These are phyloP conservation scores for Leucoraja erinaceus DNA, from an alignment of 2,113 vertebrate genomes.

Conservation along the genomic window DNA sequence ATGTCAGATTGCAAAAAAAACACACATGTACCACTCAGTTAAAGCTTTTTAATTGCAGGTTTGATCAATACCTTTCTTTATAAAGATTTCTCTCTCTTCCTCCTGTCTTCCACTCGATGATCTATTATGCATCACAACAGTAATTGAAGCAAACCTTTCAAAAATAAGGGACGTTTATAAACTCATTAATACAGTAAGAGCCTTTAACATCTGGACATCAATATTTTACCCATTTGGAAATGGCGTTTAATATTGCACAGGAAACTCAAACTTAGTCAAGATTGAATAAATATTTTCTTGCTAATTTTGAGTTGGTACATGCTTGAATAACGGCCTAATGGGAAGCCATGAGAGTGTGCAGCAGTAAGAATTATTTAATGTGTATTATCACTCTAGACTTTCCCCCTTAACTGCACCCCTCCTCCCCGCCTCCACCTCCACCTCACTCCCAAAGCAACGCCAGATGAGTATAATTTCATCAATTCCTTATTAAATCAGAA, in stretches of 20 bases:
- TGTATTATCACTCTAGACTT: not conserved
- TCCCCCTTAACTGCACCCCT: too few relatives aligned
- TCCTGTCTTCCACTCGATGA: not conserved
- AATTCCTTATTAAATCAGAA: not conserved
- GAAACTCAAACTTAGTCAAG: not conserved
- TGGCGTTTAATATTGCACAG: not conserved
- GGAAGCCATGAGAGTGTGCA: not conserved
- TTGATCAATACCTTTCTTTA: not conserved
- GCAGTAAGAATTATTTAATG: not conserved
- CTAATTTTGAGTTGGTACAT: not conserved
- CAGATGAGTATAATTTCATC: too few relatives aligned
- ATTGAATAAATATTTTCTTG: not conserved
- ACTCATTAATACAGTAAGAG: not conserved
- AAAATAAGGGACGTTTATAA: not conserved
- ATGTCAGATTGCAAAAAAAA: not conserved
- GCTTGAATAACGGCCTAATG: not conserved
- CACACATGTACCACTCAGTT: not conserved
- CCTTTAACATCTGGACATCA: not conserved
- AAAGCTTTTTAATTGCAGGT: not conserved
- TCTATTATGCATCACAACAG: not conserved
- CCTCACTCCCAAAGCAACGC: too few relatives aligned
- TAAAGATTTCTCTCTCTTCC: not conserved
- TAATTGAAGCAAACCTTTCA: constrained; percentile 1
- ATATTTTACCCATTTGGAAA: not conserved
- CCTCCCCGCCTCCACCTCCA: too few relatives aligned